Base-by-base conservation (phyloP, 2,888 invertebrate species). In the Dryadula phaetusa region DNA sequence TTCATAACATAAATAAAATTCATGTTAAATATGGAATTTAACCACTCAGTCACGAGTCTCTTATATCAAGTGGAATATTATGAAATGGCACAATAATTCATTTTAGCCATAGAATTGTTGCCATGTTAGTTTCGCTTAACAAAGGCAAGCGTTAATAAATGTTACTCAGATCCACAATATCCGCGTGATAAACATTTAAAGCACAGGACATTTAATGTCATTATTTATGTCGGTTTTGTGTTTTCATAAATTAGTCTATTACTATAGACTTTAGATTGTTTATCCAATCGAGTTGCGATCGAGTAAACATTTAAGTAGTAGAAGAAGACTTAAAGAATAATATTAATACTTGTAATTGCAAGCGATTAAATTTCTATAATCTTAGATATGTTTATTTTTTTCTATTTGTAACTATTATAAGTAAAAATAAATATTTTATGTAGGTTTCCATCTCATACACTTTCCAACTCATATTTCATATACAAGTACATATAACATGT, bases 151-250 rank as follows among this genome's bases (percentile, higher is more conserved):
- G 66, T 71, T 69, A 71, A 73, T 74, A 73, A 70, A 73, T 73
- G 63, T 67, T 53, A 67, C 56, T 69, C 65, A 68, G 70, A 71
- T 74, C 71, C 61, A 58, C 63, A 74, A 72, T 74, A 74, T 74
- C 69, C 44, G 47, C 1, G 70, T 71, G 73, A 75, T 77, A 78
- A 76, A 76, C 74, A 75, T 72, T 74, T 63, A 70, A 67, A 67
- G 62, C 69, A 65, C 72, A 68, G 76, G 73, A 74, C 74, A 73
- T 75, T 77, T 72, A 70, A 72, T 64, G 72, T 74, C 67, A 70
- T 75, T 75, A 76, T 79, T 77, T 76, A 78, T 76, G 78, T 77
- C 75, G 75, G 72, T 74, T 77, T 80, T 77, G 76, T 71, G 74
- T 73, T 73, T 74, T 75, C 75, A 75, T 74, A 76, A 79, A 80